Evolutionary conservation across 2,797 vertebrate genomes (phyloP).

Genomic region (Characodon lateralis): DNA sequence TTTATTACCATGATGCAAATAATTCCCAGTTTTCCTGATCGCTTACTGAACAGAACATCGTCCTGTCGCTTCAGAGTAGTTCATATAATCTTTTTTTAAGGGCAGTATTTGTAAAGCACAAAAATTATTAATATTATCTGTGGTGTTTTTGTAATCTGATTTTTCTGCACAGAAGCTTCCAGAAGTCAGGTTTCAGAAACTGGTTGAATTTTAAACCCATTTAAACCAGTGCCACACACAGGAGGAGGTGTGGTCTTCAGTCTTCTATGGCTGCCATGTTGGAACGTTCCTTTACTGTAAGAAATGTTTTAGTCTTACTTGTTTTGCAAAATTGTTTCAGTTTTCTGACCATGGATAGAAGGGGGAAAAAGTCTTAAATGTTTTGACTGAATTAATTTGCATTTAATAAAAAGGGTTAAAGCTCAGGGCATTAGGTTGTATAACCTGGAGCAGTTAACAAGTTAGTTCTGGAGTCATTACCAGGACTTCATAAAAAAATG

Average conservation of each 20-base stretch:
- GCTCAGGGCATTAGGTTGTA: too few relatives aligned
- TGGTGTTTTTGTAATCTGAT: background rate
- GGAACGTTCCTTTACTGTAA: background rate
- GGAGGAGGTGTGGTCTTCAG: too few relatives aligned
- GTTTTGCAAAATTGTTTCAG: background rate
- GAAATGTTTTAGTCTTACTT: background rate
- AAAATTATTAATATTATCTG: background rate
- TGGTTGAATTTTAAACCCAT: too few relatives aligned
- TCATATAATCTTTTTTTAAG: background rate
- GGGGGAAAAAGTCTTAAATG: too few relatives aligned
- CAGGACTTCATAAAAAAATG: too few relatives aligned
- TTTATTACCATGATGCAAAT: conserved; percentile 9
- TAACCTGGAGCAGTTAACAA: too few relatives aligned
- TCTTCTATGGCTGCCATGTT: background rate
- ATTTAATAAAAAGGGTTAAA: too few relatives aligned
- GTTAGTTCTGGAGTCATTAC: too few relatives aligned
- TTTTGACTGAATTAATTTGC: too few relatives aligned
- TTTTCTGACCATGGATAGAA: background rate
- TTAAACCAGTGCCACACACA: too few relatives aligned
- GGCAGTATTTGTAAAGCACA: background rate
- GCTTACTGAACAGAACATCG: too few relatives aligned
- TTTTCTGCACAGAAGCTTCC: background rate
- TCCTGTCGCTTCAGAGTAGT: background rate
- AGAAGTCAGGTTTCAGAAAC: background rate
- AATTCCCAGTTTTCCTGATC: background rate